phyloP scores from a whole-genome alignment of 2,113 vertebrate species.

The Lagenorhynchus albirostris region DNA sequence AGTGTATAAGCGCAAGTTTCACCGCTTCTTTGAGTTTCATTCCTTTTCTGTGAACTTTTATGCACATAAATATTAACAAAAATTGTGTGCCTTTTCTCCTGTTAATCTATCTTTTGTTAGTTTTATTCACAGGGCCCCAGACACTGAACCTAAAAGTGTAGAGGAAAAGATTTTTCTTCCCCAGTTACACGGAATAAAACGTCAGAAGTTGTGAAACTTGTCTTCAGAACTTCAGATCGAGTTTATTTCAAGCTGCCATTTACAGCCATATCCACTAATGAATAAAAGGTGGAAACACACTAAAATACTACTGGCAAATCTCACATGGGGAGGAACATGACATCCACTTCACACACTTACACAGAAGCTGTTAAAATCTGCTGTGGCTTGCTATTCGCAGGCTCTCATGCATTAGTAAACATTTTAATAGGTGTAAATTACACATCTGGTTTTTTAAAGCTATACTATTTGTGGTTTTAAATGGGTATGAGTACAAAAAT shows the following conservation, averaged over 20 bases:
- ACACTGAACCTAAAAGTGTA: background rate
- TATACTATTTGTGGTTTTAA: background rate
- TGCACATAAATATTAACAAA: background rate
- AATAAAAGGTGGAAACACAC: background rate
- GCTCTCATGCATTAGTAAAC: background rate
- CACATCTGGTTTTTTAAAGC: background rate
- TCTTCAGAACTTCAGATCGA: background rate
- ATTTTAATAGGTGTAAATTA: conserved; percentile 9
- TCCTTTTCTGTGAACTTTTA: background rate
- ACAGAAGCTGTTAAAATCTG: background rate
- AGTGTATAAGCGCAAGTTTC: background rate
- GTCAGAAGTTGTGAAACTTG: background rate
- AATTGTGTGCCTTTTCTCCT: background rate
- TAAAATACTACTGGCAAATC: background rate
- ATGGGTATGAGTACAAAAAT: background rate
- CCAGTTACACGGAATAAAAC: background rate
- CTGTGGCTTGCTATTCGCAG: background rate
- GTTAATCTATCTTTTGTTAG: background rate
- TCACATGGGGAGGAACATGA: background rate
- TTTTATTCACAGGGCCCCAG: background rate
- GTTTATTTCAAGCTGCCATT: background rate
- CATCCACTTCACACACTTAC: background rate
- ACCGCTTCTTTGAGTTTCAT: background rate
- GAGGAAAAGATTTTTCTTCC: background rate
- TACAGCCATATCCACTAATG: background rate